Evolutionary conservation across 1,140 invertebrate species (phyloP).

Genomic region (Galendromus occidentalis): DNA sequence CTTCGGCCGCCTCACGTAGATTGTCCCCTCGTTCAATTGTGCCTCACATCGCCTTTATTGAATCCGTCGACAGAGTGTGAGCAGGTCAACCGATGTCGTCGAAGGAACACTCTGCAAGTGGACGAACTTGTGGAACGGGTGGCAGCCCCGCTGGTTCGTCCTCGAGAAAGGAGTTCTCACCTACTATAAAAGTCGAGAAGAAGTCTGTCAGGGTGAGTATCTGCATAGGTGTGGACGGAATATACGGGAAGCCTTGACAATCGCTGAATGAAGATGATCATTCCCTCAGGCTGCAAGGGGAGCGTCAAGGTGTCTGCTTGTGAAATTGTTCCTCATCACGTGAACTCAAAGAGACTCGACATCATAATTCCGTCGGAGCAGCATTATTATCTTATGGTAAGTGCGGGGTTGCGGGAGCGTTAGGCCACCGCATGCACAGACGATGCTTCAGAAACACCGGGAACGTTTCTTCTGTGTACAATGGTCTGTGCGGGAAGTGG

Average conservation of each 20-base stretch:
- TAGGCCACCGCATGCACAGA: too few relatives aligned
- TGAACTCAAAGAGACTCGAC: conserved; percentile 48
- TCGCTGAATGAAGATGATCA: not conserved
- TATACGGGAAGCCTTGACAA: not conserved
- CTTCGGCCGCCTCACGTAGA: too few relatives aligned
- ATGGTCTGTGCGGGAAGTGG: too few relatives aligned
- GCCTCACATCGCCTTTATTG: too few relatives aligned
- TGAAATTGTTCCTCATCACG: conserved; percentile 55
- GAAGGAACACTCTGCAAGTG: not conserved
- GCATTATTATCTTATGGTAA: conserved; percentile 40
- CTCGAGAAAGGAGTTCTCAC: conserved; percentile 54
- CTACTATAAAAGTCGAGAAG: conserved; percentile 60
- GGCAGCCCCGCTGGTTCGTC: conserved; percentile 67
- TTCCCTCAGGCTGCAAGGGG: conserved; percentile 45
- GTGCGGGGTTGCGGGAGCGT: too few relatives aligned
- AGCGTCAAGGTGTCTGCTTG: conserved; percentile 58
- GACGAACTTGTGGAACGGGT: conserved; percentile 31
- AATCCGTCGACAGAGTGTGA: too few relatives aligned
- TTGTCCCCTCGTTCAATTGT: too few relatives aligned
- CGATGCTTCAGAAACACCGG: too few relatives aligned
- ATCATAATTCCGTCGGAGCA: conserved; percentile 58
- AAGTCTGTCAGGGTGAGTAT: conserved; percentile 40
- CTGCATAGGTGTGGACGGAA: not conserved
- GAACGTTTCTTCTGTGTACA: too few relatives aligned
- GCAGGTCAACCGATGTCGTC: not conserved